These are phyloP conservation scores for Propsilocerus akamusi DNA, from an alignment of 1,140 invertebrate species.

Conservation along the genomic window DNA sequence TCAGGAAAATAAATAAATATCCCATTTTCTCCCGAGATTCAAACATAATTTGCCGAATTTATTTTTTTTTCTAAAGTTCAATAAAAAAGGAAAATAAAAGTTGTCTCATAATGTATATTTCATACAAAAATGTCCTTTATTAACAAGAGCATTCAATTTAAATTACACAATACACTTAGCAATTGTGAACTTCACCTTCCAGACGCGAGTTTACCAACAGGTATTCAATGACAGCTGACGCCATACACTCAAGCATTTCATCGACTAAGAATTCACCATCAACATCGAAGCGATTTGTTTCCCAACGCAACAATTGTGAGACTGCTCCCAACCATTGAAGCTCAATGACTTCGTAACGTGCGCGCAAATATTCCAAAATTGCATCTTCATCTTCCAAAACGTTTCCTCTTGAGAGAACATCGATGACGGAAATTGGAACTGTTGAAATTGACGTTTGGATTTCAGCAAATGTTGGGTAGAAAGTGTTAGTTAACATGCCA, in stretches of 20 bases:
- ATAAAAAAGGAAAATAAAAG: not conserved
- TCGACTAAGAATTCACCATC: not conserved
- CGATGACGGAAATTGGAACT: not conserved
- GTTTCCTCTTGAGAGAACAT: not conserved
- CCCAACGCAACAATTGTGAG: not conserved
- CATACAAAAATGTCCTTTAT: too few relatives aligned
- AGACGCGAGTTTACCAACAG: not conserved
- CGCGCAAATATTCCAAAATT: not conserved
- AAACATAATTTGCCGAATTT: not conserved
- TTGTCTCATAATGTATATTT: too few relatives aligned
- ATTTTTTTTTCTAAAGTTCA: not conserved
- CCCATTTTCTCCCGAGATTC: too few relatives aligned
- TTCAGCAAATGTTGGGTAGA: not conserved
- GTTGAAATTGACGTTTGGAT: not conserved
- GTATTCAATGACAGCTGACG: not conserved
- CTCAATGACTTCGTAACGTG: not conserved
- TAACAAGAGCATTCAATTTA: not conserved
- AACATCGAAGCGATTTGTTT: not conserved
- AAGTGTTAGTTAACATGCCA: not conserved
- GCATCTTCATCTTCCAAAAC: not conserved
- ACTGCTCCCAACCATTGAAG: not conserved
- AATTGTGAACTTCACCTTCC: not conserved
- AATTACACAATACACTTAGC: not conserved
- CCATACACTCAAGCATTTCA: not conserved
- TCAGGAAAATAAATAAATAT: too few relatives aligned